A percentile compares a stretch with the other conserved stretches of the same genome.
Evolutionary conservation across 2,797 vertebrate genomes (phyloP).

Genomic region (Propithecus deckenii): DNA sequence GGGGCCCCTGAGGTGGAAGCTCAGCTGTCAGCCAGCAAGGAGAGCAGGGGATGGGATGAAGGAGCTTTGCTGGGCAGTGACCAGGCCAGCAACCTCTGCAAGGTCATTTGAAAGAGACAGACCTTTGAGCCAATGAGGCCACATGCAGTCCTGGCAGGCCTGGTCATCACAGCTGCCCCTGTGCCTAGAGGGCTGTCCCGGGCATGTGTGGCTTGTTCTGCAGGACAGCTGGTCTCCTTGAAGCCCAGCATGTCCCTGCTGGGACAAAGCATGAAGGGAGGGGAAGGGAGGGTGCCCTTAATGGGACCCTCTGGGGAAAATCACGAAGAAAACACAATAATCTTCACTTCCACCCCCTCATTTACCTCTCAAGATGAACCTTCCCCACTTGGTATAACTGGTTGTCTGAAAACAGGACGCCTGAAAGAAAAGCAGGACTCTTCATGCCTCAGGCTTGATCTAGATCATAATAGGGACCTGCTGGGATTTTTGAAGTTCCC

Average conservation of each 20-base stretch:
- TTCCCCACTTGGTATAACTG: background rate
- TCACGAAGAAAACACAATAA: background rate
- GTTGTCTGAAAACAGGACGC: slow-evolving; percentile 29
- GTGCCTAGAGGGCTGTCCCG: background rate
- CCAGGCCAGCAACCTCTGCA: background rate
- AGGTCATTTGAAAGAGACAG: slow-evolving; percentile 70
- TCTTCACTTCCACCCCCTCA: background rate
- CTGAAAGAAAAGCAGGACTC: slow-evolving; percentile 5
- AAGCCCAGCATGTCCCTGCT: background rate
- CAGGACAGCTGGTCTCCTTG: background rate
- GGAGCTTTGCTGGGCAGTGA: background rate
- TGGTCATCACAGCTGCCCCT: background rate
- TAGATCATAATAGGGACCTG: background rate
- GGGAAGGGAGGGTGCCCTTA: no score
- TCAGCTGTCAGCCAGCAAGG: slow-evolving; percentile 26
- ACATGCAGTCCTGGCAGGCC: background rate
- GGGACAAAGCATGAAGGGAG: background rate
- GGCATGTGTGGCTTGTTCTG: background rate
- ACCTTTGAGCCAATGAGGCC: background rate
- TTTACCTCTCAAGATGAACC: background rate
- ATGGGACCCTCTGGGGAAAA: background rate
- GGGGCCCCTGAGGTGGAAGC: slow-evolving; percentile 28
- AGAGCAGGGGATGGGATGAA: background rate
- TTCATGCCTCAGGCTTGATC: background rate
- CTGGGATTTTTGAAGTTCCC: background rate